These are phyloP conservation scores for Hippasteria phrygiana DNA, from an alignment of 53 echinoderm and acorn worm genomes.

Conservation along the genomic window DNA sequence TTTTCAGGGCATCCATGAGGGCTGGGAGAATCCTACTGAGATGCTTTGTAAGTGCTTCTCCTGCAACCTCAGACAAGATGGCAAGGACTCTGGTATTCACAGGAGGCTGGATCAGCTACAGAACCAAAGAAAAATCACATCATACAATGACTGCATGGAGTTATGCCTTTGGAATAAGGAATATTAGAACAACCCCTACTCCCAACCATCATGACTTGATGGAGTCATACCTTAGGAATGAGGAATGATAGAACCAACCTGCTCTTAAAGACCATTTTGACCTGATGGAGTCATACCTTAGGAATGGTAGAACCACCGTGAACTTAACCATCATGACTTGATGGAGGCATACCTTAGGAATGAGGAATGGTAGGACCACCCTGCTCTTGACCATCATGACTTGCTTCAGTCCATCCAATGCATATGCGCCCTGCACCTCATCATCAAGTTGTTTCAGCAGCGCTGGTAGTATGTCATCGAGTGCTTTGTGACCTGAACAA, in stretches of 20 bases:
- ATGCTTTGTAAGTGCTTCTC: slow-evolving; percentile 88
- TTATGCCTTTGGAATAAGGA: background rate
- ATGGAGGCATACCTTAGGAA: slow-evolving; percentile 81
- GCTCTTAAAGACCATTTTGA: slow-evolving; percentile 95
- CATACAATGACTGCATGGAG: no score
- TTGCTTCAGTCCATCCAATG: slow-evolving; percentile 95
- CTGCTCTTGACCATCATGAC: slow-evolving; percentile 97
- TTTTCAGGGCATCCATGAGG: slow-evolving; percentile 88
- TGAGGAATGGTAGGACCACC: slow-evolving; percentile 95
- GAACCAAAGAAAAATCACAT: background rate
- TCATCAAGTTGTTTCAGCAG: slow-evolving; percentile 79
- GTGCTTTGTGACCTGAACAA: slow-evolving; percentile 82
- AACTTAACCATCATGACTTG: no score
- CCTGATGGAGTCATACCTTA: background rate
- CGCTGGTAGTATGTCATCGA: slow-evolving; percentile 93
- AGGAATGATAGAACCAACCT: slow-evolving; percentile 96
- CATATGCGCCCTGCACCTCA: slow-evolving; percentile 72
- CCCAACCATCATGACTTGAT: no score
- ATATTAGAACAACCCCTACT: no score
- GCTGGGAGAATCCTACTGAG: slow-evolving; percentile 92
- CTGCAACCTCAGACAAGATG: slow-evolving; percentile 95
- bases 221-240: slow-evolving; percentile 85
- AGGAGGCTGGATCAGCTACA: slow-evolving; percentile 84
- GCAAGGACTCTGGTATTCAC: slow-evolving; percentile 95
- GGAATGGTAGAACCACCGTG: no score